Evolutionary conservation across 1,140 invertebrate species (phyloP).

Genomic region (Drosophila neocordata): DNA sequence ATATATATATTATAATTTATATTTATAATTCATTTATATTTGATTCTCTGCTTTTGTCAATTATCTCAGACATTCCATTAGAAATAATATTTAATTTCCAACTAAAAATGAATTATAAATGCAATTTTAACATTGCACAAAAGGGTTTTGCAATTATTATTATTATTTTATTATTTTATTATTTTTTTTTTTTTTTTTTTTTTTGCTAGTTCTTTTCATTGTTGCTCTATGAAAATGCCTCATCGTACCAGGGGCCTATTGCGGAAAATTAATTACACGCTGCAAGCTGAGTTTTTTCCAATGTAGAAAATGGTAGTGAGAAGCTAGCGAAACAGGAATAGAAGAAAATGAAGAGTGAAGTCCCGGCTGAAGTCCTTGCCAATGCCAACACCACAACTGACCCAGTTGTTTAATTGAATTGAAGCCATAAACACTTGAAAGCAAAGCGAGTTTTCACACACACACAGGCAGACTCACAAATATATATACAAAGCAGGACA

Average conservation of each 20-base stretch:
- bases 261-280: conserved; percentile 53
- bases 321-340: not conserved
- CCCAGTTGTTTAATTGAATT: conserved; percentile 81
- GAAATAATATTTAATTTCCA: conserved; percentile 45
- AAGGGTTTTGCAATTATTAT: conserved; percentile 33
- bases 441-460: conserved; percentile 23
- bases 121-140: conserved; percentile 31
- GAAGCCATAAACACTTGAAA: conserved; percentile 77
- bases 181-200: conserved; percentile 30
- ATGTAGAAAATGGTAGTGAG: not conserved
- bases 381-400: conserved; percentile 60
- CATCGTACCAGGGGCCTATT: conserved; percentile 22
- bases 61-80: not conserved
- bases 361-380: conserved; percentile 39
- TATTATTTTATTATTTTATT: conserved; percentile 19
- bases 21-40: not conserved
- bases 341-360: not conserved
- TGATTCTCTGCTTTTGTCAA: not conserved
- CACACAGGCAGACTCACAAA: conserved; percentile 16
- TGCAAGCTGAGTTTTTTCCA: conserved; percentile 39
- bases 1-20: too few relatives aligned
- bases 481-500: not conserved
- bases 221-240: conserved; percentile 33
- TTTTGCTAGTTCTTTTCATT: too few relatives aligned
- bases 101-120: conserved; percentile 46